Percentiles rank a stretch among this genome's conserved stretches.
These are phyloP conservation scores for Aegithalos caudatus DNA, from an alignment of 2,113 vertebrate species.

Conservation along the genomic window DNA sequence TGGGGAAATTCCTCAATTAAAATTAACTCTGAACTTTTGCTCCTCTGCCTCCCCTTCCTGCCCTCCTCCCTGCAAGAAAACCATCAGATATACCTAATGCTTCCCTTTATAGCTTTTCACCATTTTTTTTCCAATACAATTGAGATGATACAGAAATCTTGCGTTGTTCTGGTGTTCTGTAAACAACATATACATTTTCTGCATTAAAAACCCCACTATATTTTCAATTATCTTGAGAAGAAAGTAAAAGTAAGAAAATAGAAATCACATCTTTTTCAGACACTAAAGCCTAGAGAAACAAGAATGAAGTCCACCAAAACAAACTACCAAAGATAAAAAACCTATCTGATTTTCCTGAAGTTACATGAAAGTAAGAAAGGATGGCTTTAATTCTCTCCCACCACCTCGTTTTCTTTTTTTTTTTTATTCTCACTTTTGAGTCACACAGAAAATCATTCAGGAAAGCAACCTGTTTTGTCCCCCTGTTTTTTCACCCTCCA, in stretches of 20 bases:
- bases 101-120: not conserved
- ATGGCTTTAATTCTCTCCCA: not conserved
- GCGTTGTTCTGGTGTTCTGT: not conserved
- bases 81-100: not conserved
- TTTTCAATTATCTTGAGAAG: not conserved
- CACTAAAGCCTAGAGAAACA: not conserved
- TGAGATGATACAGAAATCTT: not conserved
- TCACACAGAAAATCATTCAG: not conserved
- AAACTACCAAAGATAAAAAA: not conserved
- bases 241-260: not conserved
- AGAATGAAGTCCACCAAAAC: not conserved
- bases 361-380: not conserved
- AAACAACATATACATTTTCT: not conserved
- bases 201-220: not conserved
- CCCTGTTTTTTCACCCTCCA: not conserved
- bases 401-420: not conserved
- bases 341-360: not conserved
- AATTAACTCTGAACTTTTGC: conserved; percentile 71
- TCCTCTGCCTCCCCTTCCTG: conserved; percentile 35
- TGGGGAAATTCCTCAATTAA: conserved; percentile 79
- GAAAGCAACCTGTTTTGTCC: not conserved
- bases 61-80: not conserved
- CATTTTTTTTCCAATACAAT: not conserved
- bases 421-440: not conserved
- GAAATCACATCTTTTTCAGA: not conserved